Percentiles rank a stretch among this genome's conserved stretches.
Conservation (phyloP, 2,113 vertebrate genomes). For the Greenwoodochromis staneri region DNA sequence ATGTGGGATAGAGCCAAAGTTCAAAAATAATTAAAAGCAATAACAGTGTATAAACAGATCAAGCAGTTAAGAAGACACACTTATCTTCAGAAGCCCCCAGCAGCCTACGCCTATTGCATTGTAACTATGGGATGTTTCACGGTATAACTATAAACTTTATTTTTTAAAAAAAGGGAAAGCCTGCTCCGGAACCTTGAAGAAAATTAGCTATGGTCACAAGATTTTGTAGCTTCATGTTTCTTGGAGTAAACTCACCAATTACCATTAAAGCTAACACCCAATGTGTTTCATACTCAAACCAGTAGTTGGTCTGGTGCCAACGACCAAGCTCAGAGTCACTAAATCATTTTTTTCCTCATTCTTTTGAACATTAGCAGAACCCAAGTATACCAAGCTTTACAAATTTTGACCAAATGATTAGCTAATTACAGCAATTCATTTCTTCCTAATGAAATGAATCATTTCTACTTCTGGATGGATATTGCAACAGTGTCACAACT, state of each 20-base stretch:
- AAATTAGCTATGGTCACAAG: not conserved
- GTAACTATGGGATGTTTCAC: not conserved
- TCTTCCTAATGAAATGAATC: not conserved
- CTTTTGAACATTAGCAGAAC: not conserved
- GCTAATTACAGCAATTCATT: not conserved
- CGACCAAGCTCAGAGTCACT: not conserved
- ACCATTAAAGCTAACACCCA: not conserved
- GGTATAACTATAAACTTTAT: not conserved
- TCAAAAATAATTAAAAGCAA: not conserved
- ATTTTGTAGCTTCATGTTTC: not conserved
- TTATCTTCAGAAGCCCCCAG: not conserved
- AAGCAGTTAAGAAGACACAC: not conserved
- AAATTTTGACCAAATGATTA: not conserved
- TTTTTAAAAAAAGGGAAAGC: rapidly evolving
- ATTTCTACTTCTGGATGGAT: not conserved
- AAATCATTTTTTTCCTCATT: not conserved
- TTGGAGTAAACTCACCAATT: not conserved
- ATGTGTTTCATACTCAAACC: not conserved
- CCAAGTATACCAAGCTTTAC: not conserved
- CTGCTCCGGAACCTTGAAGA: not conserved
- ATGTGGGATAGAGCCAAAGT: not conserved
- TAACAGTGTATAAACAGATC: not conserved
- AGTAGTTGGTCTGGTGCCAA: not conserved
- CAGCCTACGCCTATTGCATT: not conserved
- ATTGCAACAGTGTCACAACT: not conserved